Base-by-base conservation (phyloP, 2,888 invertebrate species). In the Microplitis manilae region DNA sequence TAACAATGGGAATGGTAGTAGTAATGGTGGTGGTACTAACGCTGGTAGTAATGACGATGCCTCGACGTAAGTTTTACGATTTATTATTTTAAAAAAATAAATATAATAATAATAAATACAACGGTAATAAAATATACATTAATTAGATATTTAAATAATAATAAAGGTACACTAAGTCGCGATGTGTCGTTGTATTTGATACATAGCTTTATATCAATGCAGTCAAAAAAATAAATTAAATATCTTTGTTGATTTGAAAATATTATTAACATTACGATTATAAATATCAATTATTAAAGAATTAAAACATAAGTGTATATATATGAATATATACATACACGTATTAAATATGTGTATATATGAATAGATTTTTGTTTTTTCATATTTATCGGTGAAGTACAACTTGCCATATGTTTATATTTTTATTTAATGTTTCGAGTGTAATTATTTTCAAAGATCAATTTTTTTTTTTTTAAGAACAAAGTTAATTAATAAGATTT, bases 11-110 rank as follows among this genome's bases (percentile, higher is more conserved):
- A 50, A 50, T 2, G 50, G 50, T 50, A 50, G 50, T 50, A 50
- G 50, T 50, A 50, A 50, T 50, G 50, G 50, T 50, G 94, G 94
- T 61, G 94, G 94, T 78, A 82, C 89, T 69, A 89, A 87, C 50
- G 90, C 89, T 75, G 91, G 38, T 30, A 65, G 20, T 65, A 17
- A 65, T 78, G 77, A 80, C 75, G 80, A 91, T 78, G 83, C 87
- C 68, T 80, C 87, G 70, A 85, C 87, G 79, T 85, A 84, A 64
- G 50, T 50, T 50, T 50, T 50, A 50, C 8, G 50, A 50, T 50
- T 50, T 50, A 13, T 50, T 50, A 50, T 50, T 50, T 13, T 4
- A 4, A 30, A 30, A 30, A 30, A 30, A 50, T 8, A 50, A 77
- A 79, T 75, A 75, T 75, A 77, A 77, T 60, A 41, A 59, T 50